These are phyloP conservation scores for Anoura caudifer DNA, from an alignment of 2,113 vertebrate genomes.

Conservation along the genomic window DNA sequence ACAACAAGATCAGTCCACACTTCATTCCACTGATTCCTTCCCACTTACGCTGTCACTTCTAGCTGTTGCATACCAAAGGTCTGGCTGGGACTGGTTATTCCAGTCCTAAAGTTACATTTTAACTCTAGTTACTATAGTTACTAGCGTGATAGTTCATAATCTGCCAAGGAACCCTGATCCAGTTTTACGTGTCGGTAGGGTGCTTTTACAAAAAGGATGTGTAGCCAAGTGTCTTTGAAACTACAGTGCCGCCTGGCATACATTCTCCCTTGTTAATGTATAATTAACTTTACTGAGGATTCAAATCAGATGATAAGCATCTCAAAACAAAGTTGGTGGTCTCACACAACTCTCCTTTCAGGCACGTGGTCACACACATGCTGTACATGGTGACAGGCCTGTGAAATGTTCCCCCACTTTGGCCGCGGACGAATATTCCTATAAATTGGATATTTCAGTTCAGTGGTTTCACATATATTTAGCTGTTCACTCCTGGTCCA, in stretches of 20 bases:
- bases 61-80: constrained; percentile 27
- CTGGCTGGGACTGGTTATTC: background rate
- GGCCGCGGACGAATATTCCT: background rate
- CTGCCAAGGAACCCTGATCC: background rate
- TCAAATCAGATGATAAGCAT: background rate
- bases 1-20: constrained; percentile 57
- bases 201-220: background rate
- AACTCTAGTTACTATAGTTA: background rate
- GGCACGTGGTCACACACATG: background rate
- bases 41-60: constrained; percentile 25
- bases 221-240: background rate
- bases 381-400: background rate
- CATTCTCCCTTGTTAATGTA: background rate
- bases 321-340: background rate
- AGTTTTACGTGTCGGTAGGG: background rate
- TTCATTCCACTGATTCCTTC: constrained; percentile 35
- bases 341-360: background rate
- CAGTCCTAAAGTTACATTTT: constrained; percentile 48
- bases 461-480: background rate
- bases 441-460: background rate
- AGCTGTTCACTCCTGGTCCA: background rate
- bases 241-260: background rate
- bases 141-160: background rate
- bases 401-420: background rate
- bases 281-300: background rate